Evolutionary conservation across 2,113 vertebrate genomes (phyloP).

Genomic region (Porphyrio hochstetteri): DNA sequence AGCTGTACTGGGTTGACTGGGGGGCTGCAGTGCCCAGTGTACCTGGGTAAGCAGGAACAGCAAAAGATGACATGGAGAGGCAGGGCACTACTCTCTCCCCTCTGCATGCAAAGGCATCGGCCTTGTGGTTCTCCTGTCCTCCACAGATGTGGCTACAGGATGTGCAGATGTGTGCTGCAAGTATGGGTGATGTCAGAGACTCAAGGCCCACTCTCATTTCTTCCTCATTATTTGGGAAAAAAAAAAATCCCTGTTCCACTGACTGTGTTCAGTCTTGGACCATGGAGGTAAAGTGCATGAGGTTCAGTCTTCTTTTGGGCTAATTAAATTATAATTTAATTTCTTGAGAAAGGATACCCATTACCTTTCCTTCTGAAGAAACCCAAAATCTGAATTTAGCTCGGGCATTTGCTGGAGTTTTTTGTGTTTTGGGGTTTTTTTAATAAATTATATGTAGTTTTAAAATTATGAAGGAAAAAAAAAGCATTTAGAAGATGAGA

Average conservation of each 20-base stretch:
- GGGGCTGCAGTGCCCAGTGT: background rate
- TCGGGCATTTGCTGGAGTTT: background rate
- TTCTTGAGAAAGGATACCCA: background rate
- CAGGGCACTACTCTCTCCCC: background rate
- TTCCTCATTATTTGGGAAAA: background rate
- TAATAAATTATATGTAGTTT: background rate
- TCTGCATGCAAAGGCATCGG: background rate
- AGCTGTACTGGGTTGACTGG: background rate
- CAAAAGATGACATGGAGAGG: accelerated
- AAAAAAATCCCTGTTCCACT: background rate
- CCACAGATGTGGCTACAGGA: background rate
- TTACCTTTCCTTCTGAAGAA: background rate
- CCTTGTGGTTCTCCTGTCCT: background rate
- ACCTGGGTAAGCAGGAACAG: background rate
- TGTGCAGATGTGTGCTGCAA: background rate
- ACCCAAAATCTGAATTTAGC: background rate
- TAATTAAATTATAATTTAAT: background rate
- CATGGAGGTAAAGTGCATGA: background rate
- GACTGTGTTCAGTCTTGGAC: background rate
- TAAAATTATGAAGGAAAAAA: background rate
- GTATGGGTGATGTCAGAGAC: background rate
- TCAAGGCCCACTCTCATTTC: background rate
- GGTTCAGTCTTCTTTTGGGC: background rate
- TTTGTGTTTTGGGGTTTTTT: no score
- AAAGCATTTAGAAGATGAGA: background rate